phyloP scores from a whole-genome alignment of 2,797 vertebrate genomes.

The Catostomus latipinnis region DNA sequence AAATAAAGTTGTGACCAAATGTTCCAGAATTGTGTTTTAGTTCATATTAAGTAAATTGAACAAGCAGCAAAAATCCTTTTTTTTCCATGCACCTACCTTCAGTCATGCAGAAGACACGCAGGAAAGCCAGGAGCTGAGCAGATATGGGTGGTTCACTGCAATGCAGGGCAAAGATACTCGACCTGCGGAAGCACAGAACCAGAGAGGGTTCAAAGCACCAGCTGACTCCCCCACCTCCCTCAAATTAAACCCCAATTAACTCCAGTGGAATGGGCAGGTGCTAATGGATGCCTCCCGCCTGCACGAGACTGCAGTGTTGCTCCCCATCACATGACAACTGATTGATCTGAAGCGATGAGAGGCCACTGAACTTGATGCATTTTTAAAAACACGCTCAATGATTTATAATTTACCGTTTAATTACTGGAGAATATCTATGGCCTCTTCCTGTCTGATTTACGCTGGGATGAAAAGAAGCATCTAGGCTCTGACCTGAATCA shows the following conservation, averaged over 20 bases:
- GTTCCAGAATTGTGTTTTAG: too few relatives aligned
- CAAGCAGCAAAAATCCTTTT: too few relatives aligned
- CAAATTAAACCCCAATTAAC: conserved; percentile 59
- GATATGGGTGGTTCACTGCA: conserved; percentile 93
- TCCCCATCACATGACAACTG: conserved; percentile 55
- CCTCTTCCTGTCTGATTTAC: conserved; percentile 50
- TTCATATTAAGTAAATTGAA: too few relatives aligned
- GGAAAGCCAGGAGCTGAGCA: conserved; percentile 94
- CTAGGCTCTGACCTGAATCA: conserved; percentile 44
- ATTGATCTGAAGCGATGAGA: conserved; percentile 62
- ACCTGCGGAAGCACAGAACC: conserved; percentile 76
- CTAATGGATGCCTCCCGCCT: conserved; percentile 40
- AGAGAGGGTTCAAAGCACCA: conserved; percentile 42
- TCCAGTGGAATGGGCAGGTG: conserved; percentile 43
- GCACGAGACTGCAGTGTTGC: conserved; percentile 21
- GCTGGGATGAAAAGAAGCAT: conserved; percentile 40
- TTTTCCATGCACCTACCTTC: conserved; percentile 81
- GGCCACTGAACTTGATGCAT: conserved; percentile 58
- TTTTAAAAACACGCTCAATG: conserved; percentile 63
- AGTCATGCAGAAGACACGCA: conserved; percentile 97
- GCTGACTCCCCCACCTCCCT: conserved; percentile 1
- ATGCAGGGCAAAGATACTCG: conserved; percentile 93
- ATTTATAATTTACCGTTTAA: conserved; percentile 68
- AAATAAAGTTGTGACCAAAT: too few relatives aligned
- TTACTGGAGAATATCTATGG: conserved; percentile 51